Base-by-base conservation (phyloP, 2,797 vertebrate species). In the Sphenodon punctatus region DNA sequence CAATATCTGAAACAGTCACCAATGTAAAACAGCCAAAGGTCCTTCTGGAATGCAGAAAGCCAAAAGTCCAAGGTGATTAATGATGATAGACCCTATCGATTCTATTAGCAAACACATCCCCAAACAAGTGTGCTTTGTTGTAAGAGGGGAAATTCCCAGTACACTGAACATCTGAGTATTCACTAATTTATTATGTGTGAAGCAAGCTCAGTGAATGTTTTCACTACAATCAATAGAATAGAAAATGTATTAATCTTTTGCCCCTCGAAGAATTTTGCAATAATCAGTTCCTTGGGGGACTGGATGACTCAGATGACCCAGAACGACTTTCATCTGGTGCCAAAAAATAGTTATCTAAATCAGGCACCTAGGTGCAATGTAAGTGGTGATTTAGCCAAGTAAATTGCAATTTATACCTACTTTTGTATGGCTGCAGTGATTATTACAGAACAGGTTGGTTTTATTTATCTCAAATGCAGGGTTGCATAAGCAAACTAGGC, bases 81-180 rank as follows among this genome's bases (percentile, higher is more conserved):
- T 75, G 45, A 63, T 65, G 53, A 79, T 79, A 20, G 10, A 42
- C 75, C 85, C 76, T 79, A 86, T 66, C 32, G 51, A 87, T 91
- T 82, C 59, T 65, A 82, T 85, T 84, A 79, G 10, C 46, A 93
- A 93, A 74, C 6, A 80, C 80, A 42, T 68, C 58, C 48, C 67
- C 42, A 85, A 87, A 89, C 27, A 87, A 74, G n/a, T 84, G 30
- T 46, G 82, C 48, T 74, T 84, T 91, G 3, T 88, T 86, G 69
- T 66, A 22, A 6, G 23, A 78, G 39, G 32, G 45, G 82, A 90
- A 86, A 81, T 75, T 88, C 42, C 65, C 39, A 56, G 46, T 27
- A 32, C 12, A 34, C 5, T 64, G 64, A 82, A 13, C 4, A 67
- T 69, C 53, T 63, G 61, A 83, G 41, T 46, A 73, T 76, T 82